phyloP scores from a whole-genome alignment of 2,888 invertebrate species.

The Slavum lentiscoides region DNA sequence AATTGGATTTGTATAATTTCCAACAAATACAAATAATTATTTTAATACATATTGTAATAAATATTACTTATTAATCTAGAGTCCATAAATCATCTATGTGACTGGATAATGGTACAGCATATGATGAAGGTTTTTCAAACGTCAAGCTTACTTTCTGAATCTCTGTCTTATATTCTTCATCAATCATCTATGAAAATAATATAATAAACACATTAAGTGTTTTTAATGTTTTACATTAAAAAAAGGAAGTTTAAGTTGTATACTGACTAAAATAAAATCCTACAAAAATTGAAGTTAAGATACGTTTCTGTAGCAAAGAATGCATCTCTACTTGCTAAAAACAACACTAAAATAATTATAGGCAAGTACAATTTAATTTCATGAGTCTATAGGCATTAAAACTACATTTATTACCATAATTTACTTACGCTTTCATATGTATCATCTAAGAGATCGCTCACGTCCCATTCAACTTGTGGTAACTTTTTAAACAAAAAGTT shows the following conservation, averaged over 20 bases:
- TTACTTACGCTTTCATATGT: slow-evolving; percentile 67
- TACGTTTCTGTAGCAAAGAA: too few species aligned
- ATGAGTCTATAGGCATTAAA: too few species aligned
- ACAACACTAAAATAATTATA: too few species aligned
- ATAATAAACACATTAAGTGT: not conserved
- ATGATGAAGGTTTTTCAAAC: slow-evolving; percentile 55
- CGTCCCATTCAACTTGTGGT: slow-evolving; percentile 71
- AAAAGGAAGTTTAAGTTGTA: too few species aligned
- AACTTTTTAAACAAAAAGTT: slow-evolving; percentile 71
- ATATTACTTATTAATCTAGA: slow-evolving; percentile 8
- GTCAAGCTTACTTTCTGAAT: slow-evolving; percentile 63
- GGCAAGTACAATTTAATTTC: too few species aligned
- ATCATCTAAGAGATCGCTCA: slow-evolving; percentile 69
- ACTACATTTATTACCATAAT: not conserved
- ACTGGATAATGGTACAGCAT: slow-evolving; percentile 45
- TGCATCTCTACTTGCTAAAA: too few species aligned
- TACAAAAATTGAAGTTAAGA: too few species aligned
- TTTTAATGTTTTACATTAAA: too few species aligned
- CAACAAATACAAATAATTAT: not conserved
- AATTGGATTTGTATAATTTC: too few species aligned
- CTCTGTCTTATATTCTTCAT: slow-evolving; percentile 75
- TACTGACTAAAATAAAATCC: not conserved
- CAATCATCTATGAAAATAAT: slow-evolving; percentile 68
- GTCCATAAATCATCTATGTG: slow-evolving; percentile 51
- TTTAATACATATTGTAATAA: not conserved